phyloP scores from a whole-genome alignment of 2,888 invertebrate species.

The Agrenia bidenticulata region DNA sequence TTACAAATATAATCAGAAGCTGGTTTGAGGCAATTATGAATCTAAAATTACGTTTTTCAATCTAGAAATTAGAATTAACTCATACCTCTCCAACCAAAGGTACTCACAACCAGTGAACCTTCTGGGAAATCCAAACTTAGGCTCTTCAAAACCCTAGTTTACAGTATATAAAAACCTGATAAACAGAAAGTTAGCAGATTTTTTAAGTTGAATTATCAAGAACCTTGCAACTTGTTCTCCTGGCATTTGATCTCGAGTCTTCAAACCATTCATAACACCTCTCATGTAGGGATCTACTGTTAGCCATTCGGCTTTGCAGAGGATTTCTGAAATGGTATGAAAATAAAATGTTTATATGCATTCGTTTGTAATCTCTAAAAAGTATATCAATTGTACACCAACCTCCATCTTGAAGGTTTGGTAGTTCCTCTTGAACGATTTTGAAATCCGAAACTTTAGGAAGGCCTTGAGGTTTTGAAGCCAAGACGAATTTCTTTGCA shows the following conservation, averaged over 20 bases:
- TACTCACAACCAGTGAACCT: constrained; percentile 65
- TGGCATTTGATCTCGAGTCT: constrained; percentile 66
- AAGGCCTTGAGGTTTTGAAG: constrained; percentile 65
- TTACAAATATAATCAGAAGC: neutral
- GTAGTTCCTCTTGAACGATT: constrained; percentile 68
- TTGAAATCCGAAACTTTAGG: constrained; percentile 68
- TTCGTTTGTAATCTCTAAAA: neutral
- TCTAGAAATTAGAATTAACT: constrained; percentile 5
- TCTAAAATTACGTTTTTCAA: neutral
- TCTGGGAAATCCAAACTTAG: constrained; percentile 62
- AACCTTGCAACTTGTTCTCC: constrained; percentile 67
- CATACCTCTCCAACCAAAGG: constrained; percentile 68
- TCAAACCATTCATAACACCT: constrained; percentile 49
- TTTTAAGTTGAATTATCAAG: neutral
- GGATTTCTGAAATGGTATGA: constrained; percentile 55
- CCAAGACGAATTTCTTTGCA: constrained; percentile 66
- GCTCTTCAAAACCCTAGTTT: constrained; percentile 12
- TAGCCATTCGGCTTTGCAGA: constrained; percentile 68
- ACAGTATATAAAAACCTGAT: too few relatives aligned
- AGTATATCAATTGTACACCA: neutral
- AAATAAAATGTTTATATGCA: neutral
- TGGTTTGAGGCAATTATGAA: neutral
- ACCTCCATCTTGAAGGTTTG: constrained; percentile 64
- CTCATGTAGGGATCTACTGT: constrained; percentile 75
- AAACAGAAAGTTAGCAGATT: too few relatives aligned